Evolutionary conservation across 2,888 invertebrate species (phyloP), one percentile per base, ranked within the genome.

Genomic region (Zygothrica quintamaculata): DNA sequence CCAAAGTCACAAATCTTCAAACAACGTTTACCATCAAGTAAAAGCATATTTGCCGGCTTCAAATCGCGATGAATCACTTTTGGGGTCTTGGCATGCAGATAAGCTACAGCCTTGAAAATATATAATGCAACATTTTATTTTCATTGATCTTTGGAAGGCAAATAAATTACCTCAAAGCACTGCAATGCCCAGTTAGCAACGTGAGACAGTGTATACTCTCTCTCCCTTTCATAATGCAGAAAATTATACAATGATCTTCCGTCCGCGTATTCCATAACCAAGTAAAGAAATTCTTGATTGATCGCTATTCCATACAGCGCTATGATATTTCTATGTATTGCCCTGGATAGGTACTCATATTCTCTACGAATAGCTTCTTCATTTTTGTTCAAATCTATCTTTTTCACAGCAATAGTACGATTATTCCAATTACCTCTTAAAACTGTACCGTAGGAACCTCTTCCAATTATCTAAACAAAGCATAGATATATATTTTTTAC

Each of bases 1-100:
- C 59, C 70, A 40, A 70, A 70, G 12, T 70, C 71, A 13, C 65
- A 65, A n/a, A 70, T 51, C 33, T 70, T 70, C 6, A 70, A 6
- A 1, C 3, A 5, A 6, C 16, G 37, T 0, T 47, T 33, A 4
- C 11, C 2, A 1, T 25, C 18, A 0, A 22, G 34, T 4, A 70
- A 18, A 1, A 70, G n/a, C 7, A 47, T 31, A 31, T 70, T 70
- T 9, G 3, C n/a, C 2, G 70, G 71, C n/a, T 71, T 70, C 12
- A 71, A 43, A 22, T 65, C 71, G 11, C 72, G 71, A 42, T 70
- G 70, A 33, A 70, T 40, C 5, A 69, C 34, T 4, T 31, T 53
- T 3, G 60, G 50, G 0, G 1, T n/a, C 3, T 36, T 46, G 8
- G 12, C 53, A 37, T 70, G 70, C 0, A 70, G 51, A 52, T 65